Evolutionary conservation across 2,797 vertebrate species (phyloP).

Genomic region (Macrochelys suwanniensis): DNA sequence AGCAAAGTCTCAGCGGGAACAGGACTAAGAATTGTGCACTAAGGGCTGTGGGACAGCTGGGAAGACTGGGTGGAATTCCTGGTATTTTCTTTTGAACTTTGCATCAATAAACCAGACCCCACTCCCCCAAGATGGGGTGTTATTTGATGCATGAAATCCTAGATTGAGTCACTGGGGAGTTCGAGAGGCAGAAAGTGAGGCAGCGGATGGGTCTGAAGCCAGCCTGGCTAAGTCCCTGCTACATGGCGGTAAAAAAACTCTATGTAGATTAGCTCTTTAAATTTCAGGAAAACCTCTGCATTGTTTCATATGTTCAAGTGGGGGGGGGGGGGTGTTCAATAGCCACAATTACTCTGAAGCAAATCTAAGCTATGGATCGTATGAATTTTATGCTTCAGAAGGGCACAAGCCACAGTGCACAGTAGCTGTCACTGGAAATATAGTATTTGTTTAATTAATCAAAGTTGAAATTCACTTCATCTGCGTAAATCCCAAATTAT

Average conservation of each 20-base stretch:
- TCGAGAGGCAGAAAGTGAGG: neutral
- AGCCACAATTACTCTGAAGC: neutral
- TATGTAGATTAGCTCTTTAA: neutral
- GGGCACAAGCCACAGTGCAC: neutral
- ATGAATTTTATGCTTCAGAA: neutral
- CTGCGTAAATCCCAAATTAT: neutral
- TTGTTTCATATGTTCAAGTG: neutral
- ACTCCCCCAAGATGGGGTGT: neutral
- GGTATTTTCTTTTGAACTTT: neutral
- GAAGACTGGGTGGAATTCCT: neutral
- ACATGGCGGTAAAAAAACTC: neutral
- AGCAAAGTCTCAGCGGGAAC: neutral
- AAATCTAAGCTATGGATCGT: neutral
- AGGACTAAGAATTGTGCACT: neutral
- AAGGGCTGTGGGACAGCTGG: neutral
- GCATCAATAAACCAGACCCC: neutral
- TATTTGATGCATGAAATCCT: accelerated
- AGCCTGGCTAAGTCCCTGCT: neutral
- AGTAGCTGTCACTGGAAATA: accelerated
- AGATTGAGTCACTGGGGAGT: neutral
- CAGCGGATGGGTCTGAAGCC: neutral
- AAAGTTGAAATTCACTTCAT: neutral
- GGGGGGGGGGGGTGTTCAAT: neutral
- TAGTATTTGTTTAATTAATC: accelerated
- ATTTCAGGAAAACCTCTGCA: neutral